A percentile compares a stretch with the other conserved stretches of the same genome.
These are phyloP conservation scores for Hylaeus anthracinus DNA, from an alignment of 1,140 invertebrate genomes.

Conservation along the genomic window DNA sequence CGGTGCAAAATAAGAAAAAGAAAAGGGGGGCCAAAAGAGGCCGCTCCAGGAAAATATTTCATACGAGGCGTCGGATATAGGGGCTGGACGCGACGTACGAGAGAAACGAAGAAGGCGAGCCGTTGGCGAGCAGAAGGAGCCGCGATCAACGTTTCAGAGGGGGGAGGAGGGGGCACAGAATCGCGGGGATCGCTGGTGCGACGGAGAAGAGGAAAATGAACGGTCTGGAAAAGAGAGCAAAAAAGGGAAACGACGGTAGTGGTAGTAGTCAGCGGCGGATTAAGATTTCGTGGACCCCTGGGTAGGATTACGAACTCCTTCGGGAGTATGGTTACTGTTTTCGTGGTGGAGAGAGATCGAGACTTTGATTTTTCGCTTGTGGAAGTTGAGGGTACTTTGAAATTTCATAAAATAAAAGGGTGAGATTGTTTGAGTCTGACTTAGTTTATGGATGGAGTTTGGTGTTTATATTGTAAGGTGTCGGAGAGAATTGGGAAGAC, in stretches of 20 bases:
- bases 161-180: neutral
- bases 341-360: no score
- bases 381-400: no score
- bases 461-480: no score
- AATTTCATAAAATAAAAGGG: no score
- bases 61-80: constrained; percentile 49
- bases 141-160: neutral
- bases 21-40: constrained; percentile 53
- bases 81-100: neutral
- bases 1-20: constrained; percentile 47
- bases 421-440: no score
- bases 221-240: constrained; percentile 26
- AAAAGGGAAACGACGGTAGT: constrained; percentile 10
- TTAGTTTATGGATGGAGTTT: no score
- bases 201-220: constrained; percentile 21
- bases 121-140: neutral
- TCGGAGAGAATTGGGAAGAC: no score
- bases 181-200: constrained; percentile 13
- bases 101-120: constrained; percentile 2
- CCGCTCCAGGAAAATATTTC: constrained; percentile 67
- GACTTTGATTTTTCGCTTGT: no score
- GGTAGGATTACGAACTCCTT: no score
- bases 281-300: no score
- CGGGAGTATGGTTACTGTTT: no score
- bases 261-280: neutral